These are phyloP conservation scores for Eulemur coronatus DNA, from an alignment of 2,797 vertebrate genomes.

Conservation along the genomic window DNA sequence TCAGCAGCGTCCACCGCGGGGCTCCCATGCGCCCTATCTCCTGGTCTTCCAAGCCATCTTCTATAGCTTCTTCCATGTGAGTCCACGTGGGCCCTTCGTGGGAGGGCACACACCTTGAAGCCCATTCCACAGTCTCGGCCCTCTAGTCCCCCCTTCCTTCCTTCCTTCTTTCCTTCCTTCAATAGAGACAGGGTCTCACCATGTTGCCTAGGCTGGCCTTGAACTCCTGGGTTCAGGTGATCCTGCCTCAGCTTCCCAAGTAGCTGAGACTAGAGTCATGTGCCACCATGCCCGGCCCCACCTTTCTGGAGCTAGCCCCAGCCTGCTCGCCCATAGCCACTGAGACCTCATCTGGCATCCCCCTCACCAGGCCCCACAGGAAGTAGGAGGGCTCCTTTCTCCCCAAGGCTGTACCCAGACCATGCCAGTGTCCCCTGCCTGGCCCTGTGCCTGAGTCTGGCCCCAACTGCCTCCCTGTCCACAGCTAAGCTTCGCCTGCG, in stretches of 20 bases:
- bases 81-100: slow-evolving; percentile 35
- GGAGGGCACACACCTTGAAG: not conserved
- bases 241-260: not conserved
- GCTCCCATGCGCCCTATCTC: slow-evolving; percentile 90
- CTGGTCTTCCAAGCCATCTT: slow-evolving; percentile 94
- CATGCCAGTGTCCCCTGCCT: not conserved
- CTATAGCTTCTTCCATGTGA: slow-evolving; percentile 92
- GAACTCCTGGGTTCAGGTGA: not conserved
- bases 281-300: not conserved
- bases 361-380: not conserved
- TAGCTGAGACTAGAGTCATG: not conserved
- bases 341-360: not conserved
- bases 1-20: slow-evolving; percentile 86
- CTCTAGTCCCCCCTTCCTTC: not conserved
- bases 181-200: not conserved
- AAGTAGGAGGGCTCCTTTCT: not conserved
- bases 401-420: not conserved
- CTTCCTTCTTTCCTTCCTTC: not conserved
- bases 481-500: slow-evolving; percentile 94
- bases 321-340: not conserved
- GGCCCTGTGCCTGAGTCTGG: not conserved
- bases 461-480: not conserved
- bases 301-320: not conserved
- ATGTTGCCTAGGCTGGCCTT: not conserved
- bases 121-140: not conserved